Conservation (phyloP, 2,888 invertebrate species). For the Phymatocera aterrima region DNA sequence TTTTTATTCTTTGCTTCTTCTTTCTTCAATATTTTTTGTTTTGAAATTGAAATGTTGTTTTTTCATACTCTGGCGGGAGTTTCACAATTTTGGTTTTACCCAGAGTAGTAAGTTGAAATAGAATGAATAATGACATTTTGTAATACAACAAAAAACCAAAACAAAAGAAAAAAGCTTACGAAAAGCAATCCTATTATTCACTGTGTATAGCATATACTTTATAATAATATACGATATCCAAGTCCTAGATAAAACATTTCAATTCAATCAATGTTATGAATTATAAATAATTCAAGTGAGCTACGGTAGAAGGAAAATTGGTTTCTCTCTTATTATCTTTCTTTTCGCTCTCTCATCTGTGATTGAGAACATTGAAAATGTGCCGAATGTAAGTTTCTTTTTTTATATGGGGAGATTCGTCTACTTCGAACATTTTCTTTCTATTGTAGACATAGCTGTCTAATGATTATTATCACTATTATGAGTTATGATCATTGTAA, state of each 20-base stretch:
- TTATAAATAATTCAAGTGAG: not conserved
- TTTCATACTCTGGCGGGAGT: no score
- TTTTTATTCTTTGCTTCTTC: no score
- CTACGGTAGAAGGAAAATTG: not conserved
- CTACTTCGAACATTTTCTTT: not conserved
- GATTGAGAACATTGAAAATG: not conserved
- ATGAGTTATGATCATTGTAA: no score
- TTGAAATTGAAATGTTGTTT: no score
- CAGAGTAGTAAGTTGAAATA: no score
- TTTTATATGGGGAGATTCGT: no score
- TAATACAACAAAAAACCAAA: no score
- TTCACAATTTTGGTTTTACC: conserved; percentile 18
- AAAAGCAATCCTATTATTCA: conserved; percentile 40
- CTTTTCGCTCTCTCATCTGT: not conserved
- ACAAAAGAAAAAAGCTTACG: no score
- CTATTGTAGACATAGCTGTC: conserved; percentile 1
- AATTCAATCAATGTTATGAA: conserved; percentile 3
- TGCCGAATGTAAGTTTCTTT: not conserved
- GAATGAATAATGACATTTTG: no score
- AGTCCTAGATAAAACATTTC: conserved; percentile 27
- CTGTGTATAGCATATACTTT: conserved; percentile 31
- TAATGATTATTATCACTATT: no score
- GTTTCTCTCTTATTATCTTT: not conserved
- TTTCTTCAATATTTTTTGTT: no score
- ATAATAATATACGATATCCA: conserved; percentile 34